Base-by-base conservation (phyloP, 2,797 vertebrate genomes). In the Eulemur mongoz region DNA sequence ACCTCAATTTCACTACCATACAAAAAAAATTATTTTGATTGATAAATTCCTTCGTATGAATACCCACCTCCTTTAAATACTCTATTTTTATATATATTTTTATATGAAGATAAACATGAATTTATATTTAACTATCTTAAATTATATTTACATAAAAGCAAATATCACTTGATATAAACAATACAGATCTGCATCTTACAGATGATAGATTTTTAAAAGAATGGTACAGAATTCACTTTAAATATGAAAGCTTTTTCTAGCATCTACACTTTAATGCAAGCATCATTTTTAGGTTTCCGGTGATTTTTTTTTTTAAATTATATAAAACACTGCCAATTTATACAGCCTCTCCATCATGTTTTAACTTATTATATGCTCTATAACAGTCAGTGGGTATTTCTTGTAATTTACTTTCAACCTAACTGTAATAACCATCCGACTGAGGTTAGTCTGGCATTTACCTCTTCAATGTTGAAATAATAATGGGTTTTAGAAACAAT, bases 41-140 rank as follows among this genome's bases (percentile, higher is more conserved):
- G 12, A 83, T 93, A 59, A n/a, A 0, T 85, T 94, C 59, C 61
- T 78, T 95, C 75, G 75, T 97, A 95, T 93, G 25, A 97, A 91
- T 97, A 97, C 27, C 67, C 38, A 96, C 95, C 70, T 96, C 43
- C 35, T 95, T 89, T 88, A 96, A 97, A 95, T 96, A 96, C 80
- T 98, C 89, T 98, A 80, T 98, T 98, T 98, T 98, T 95, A 93
- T 98, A 97, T 83, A 67, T 98, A 96, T 98, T 91, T 98, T 97
- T 98, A 76, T 98, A 98, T 97, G 95, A 96, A 98, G 50, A 89
- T 94, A 84, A 93, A 98, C 92, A 73, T 32, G 76, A 96, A 92
- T 96, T 94, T 98, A 97, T 98, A 98, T 98, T 97, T 0, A 2
- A 95, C 23, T 97, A 82, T 9, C 96, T 97, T 94, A 95, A 97